A percentile compares a stretch with the other conserved stretches of the same genome.
These are phyloP conservation scores for Campopleginae sp. DNA, from an alignment of 2,888 invertebrate genomes.

Conservation along the genomic window DNA sequence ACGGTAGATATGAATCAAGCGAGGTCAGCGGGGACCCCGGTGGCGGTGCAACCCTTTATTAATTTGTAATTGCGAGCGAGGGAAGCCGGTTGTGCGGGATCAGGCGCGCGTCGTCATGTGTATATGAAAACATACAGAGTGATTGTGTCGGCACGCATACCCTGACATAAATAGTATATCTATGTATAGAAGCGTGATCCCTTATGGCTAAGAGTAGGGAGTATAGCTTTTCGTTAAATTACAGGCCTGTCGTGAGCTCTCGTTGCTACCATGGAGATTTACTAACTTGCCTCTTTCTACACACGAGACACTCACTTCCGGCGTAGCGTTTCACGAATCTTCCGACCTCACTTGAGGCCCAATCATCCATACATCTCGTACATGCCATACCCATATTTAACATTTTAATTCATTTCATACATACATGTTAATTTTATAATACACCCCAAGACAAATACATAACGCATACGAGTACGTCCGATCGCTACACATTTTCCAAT, in stretches of 20 bases:
- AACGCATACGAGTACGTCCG: neutral
- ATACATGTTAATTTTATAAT: neutral
- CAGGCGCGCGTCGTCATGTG: conserved; percentile 33
- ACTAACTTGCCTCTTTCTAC: conserved; percentile 69
- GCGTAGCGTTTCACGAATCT: conserved; percentile 62
- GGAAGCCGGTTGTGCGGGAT: conserved; percentile 59
- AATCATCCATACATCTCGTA: conserved; percentile 51
- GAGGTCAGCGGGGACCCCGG: conserved; percentile 67
- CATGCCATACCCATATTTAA: conserved; percentile 13
- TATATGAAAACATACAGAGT: neutral
- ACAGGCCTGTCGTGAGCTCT: conserved; percentile 73
- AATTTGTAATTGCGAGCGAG: conserved; percentile 79
- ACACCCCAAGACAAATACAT: neutral
- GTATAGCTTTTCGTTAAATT: conserved; percentile 78
- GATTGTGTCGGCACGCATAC: neutral
- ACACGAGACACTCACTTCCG: conserved; percentile 67
- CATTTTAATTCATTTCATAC: conserved; percentile 17
- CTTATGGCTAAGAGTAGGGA: conserved; percentile 23
- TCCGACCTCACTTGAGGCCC: conserved; percentile 45
- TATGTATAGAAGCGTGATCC: conserved; percentile 14
- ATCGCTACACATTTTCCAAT: conserved; percentile 4
- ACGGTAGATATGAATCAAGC: conserved; percentile 78
- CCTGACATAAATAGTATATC: neutral
- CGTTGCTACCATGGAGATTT: conserved; percentile 78
- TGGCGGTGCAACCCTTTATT: conserved; percentile 77